A percentile compares a stretch with the other conserved stretches of the same genome.
Evolutionary conservation across 1,140 invertebrate genomes (phyloP).

Genomic region (Diabrotica undecimpunctata): DNA sequence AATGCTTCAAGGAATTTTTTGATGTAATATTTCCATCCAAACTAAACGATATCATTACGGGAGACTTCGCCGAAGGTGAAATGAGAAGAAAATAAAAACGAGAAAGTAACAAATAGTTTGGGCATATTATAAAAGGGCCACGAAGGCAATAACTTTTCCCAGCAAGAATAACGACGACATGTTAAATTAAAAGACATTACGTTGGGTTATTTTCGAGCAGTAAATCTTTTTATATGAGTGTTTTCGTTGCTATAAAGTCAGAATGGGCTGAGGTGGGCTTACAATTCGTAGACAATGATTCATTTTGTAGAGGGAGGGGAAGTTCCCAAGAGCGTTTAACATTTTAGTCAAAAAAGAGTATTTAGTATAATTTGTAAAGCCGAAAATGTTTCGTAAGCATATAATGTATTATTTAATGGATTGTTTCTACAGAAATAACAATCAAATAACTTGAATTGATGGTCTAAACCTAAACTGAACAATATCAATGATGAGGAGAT

Average conservation of each 20-base stretch:
- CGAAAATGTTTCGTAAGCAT: no score
- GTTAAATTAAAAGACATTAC: conserved; percentile 36
- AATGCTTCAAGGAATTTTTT: not conserved
- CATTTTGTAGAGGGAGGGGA: conserved; percentile 9
- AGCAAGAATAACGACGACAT: conserved; percentile 30
- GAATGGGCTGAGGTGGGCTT: conserved; percentile 7
- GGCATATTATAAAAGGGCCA: conserved; percentile 8
- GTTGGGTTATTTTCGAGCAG: conserved; percentile 30
- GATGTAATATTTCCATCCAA: not conserved
- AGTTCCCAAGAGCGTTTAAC: not conserved
- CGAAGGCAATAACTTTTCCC: conserved; percentile 24
- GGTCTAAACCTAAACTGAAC: no score
- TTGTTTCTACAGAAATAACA: no score
- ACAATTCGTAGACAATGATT: conserved; percentile 16
- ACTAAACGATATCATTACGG: not conserved
- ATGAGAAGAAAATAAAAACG: conserved; percentile 5
- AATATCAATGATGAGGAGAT: no score
- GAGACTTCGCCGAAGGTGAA: not conserved
- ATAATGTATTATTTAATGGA: no score
- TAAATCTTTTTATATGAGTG: conserved; percentile 30
- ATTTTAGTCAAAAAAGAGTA: no score
- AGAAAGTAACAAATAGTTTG: conserved; percentile 12
- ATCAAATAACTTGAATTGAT: no score
- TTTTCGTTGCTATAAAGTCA: conserved; percentile 18
- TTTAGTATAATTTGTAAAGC: no score